phyloP scores from a whole-genome alignment of 2,113 vertebrate species.

The Atrichornis clamosus region DNA sequence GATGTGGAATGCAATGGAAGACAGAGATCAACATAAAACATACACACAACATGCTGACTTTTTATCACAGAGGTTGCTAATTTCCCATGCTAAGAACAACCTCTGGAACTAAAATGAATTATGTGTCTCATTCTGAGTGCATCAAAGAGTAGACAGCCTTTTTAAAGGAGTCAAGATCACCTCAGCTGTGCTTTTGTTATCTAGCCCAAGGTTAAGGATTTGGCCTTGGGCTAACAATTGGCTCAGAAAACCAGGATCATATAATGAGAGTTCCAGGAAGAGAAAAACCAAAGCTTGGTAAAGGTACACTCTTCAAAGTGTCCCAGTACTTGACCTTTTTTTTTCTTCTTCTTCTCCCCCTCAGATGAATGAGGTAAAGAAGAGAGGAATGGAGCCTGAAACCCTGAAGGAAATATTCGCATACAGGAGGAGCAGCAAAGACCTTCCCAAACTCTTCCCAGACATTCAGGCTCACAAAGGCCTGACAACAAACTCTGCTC shows the following conservation, averaged over 20 bases:
- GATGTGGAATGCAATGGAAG: background rate
- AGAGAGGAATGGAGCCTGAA: background rate
- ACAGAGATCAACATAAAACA: background rate
- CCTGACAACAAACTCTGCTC: background rate
- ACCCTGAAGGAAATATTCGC: background rate
- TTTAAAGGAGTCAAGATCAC: constrained; percentile 53
- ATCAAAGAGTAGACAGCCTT: constrained; percentile 56
- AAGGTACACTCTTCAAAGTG: constrained; percentile 35
- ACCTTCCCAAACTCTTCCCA: background rate
- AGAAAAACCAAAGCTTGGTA: constrained; percentile 16
- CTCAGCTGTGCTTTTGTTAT: constrained; percentile 61
- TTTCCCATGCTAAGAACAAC: constrained; percentile 43
- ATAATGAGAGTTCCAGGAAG: constrained; percentile 42
- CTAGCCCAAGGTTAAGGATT: constrained; percentile 55
- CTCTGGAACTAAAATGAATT: constrained; percentile 36
- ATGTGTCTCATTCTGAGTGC: background rate
- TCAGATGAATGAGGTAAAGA: background rate
- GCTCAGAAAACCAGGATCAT: constrained; percentile 47
- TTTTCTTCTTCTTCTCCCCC: fast-evolving
- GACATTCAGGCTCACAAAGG: background rate
- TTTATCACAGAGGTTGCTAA: background rate
- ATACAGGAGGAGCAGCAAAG: background rate
- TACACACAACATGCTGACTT: background rate
- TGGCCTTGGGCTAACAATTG: constrained; percentile 54
- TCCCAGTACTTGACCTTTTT: background rate